phyloP scores from a whole-genome alignment of 2,113 vertebrate genomes.

The Taxidea taxus region DNA sequence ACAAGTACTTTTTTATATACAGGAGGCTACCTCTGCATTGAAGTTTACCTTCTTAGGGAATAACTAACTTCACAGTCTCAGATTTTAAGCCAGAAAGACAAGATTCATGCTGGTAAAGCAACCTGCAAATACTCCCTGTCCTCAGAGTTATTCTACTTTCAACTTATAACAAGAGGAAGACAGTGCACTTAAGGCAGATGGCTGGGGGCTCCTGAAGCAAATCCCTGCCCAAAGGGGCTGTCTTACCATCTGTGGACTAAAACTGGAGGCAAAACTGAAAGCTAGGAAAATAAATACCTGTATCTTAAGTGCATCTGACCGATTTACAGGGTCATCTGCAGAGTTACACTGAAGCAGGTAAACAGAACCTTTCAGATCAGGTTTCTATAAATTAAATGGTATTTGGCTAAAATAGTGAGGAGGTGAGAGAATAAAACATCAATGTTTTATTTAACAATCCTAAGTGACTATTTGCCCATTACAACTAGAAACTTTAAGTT shows the following conservation, averaged over 20 bases:
- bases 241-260: neutral
- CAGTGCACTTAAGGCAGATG: neutral
- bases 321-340: neutral
- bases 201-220: neutral
- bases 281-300: neutral
- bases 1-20: neutral
- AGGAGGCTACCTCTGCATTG: neutral
- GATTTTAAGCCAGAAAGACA: conserved; percentile 39
- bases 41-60: neutral
- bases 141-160: neutral
- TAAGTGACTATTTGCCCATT: neutral
- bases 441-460: neutral
- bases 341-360: neutral
- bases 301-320: neutral
- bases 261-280: neutral
- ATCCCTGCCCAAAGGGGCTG: neutral
- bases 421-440: neutral
- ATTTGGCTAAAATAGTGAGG: neutral
- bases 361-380: neutral
- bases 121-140: neutral
- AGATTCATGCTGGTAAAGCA: neutral
- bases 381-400: neutral
- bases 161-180: neutral
- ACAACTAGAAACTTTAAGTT: neutral
- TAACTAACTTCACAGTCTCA: conserved; percentile 48